Percentiles rank a stretch among this genome's conserved stretches.
Evolutionary conservation across 2,113 vertebrate species (phyloP).

Genomic region (Cichladusa arquata): DNA sequence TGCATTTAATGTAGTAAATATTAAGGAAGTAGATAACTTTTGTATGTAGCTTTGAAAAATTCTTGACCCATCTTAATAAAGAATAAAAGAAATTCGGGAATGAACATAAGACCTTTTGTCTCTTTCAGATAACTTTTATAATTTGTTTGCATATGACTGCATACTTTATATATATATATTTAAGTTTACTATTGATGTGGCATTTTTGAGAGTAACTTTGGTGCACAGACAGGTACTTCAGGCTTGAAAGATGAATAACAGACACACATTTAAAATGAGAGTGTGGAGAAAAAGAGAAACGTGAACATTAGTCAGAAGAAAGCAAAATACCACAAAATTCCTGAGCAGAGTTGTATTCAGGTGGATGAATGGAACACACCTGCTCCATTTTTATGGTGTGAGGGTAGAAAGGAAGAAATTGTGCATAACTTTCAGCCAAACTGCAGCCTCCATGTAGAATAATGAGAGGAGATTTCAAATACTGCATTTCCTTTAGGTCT

Average conservation of each 20-base stretch:
- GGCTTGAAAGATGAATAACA: not conserved
- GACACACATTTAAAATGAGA: not conserved
- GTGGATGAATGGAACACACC: not conserved
- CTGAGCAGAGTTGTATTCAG: not conserved
- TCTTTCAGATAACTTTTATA: not conserved
- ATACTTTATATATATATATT: not conserved
- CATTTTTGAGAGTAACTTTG: not conserved
- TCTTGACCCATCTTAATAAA: not conserved
- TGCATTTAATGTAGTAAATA: not conserved
- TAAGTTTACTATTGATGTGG: not conserved
- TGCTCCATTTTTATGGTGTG: not conserved
- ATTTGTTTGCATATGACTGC: not conserved
- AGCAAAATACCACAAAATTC: not conserved
- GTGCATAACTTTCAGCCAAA: not conserved
- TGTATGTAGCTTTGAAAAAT: not conserved
- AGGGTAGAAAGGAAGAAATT: not conserved
- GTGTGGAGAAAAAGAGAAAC: not conserved
- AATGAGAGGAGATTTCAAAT: not conserved
- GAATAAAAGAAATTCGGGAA: not conserved
- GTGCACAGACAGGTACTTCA: not conserved
- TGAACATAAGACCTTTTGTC: not conserved
- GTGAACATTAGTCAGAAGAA: not conserved
- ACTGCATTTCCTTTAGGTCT: not conserved
- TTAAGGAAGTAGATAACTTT: not conserved
- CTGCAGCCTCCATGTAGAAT: not conserved